These are phyloP conservation scores for Campoplex nolae DNA, from an alignment of 2,888 invertebrate genomes.

Conservation along the genomic window DNA sequence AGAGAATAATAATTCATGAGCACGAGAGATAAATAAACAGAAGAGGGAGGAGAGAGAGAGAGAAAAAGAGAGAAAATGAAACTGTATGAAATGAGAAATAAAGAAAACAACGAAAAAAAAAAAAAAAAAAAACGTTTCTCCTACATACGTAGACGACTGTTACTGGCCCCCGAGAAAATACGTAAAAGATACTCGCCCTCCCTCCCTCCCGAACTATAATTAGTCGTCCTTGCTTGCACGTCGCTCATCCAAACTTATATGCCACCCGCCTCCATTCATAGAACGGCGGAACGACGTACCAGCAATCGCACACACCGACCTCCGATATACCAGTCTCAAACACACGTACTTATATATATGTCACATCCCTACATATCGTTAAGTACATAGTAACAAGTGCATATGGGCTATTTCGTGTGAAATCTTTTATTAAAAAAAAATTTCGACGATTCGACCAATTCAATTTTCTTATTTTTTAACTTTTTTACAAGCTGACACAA, in stretches of 20 bases:
- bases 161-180: slow-evolving; percentile 66
- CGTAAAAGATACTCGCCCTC: slow-evolving; percentile 71
- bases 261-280: slow-evolving; percentile 81
- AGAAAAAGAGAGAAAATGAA: neutral
- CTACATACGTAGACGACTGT: slow-evolving; percentile 15
- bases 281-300: slow-evolving; percentile 76
- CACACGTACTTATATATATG: slow-evolving; percentile 9
- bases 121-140: slow-evolving; percentile 20
- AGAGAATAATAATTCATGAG: slow-evolving; percentile 3
- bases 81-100: slow-evolving; percentile 51
- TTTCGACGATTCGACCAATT: too few relatives aligned
- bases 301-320: slow-evolving; percentile 3
- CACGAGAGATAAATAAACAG: slow-evolving; percentile 40
- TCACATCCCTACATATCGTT: slow-evolving; percentile 26
- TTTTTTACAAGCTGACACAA: too few relatives aligned
- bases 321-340: slow-evolving; percentile 9
- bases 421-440: neutral
- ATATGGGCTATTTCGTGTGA: slow-evolving; percentile 1
- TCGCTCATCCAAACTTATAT: slow-evolving; percentile 76
- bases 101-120: slow-evolving; percentile 1
- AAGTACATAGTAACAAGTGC: slow-evolving; percentile 41
- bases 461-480: too few relatives aligned
- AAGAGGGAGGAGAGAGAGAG: neutral
- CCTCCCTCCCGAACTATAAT: slow-evolving; percentile 77
- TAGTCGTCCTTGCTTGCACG: slow-evolving; percentile 82